Base-by-base conservation (phyloP, 2,113 vertebrate species). In the Morone chrysops region DNA sequence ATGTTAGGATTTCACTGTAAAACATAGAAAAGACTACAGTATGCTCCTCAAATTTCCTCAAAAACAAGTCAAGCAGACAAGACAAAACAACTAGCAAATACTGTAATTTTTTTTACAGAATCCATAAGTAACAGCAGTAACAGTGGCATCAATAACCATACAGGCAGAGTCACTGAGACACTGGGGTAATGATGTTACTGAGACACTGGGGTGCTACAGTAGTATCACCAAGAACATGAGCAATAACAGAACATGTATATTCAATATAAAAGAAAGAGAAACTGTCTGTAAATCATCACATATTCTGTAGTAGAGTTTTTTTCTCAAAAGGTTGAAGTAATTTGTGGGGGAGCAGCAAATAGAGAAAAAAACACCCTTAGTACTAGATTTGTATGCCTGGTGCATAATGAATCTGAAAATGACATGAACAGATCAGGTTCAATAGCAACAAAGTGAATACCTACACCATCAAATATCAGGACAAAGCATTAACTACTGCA, bases 401-500 rank as follows among this genome's bases (percentile, higher is more conserved):
- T 54, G 13, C 65, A 60, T 54, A 54, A 76, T 56, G 22, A 60
- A 82, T 87, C 45, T 59, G 41, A 86, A 81, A 77, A 47, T 57
- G 6, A 51, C 8, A 59, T 38, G 6, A 36, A 54, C 18, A 59
- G 10, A 85, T 75, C 50, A 71, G 41, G 40, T 66, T 74, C 48
- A 75, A 18, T 40, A 16, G 16, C 45, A 48, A 63, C 68, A 43
- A 74, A 48, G 36, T 12, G 68, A 65, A 74, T 40, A 40, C 54
- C 16, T 12, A n/a, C 18, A 69, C 13, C 50, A 0, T 9, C 48
- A 45, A 65, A 59, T n/a, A 84, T 60, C 43, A 48, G 47, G 70
- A 71, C 60, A 45, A 69, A 67, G 51, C 51, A 43, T 56, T 20
- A 45, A 43, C 2, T 17, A 66, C 16, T 74, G 51, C 80, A 78